These are phyloP conservation scores for Limnephilus rhombicus DNA, from an alignment of 2,888 invertebrate species.

Conservation along the genomic window DNA sequence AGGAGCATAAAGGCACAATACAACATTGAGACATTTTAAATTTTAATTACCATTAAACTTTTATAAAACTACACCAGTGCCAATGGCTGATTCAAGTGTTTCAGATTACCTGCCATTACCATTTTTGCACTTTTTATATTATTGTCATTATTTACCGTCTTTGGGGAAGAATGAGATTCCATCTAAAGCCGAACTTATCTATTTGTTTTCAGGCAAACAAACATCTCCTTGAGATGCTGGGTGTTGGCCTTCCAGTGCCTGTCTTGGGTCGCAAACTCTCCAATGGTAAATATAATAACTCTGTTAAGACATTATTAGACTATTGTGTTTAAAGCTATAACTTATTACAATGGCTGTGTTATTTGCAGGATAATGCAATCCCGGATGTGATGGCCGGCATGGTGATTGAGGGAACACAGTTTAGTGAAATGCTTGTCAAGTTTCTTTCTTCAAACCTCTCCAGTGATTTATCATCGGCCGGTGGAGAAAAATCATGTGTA, in stretches of 20 bases:
- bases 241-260: slow-evolving; percentile 87
- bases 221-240: slow-evolving; percentile 85
- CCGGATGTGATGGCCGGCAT: slow-evolving; percentile 60
- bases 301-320: not conserved
- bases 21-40: too few species aligned
- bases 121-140: too few species aligned
- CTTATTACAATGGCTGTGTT: not conserved
- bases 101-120: too few species aligned
- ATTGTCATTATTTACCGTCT: too few species aligned
- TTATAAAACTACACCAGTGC: too few species aligned
- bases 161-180: not conserved
- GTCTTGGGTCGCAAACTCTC: slow-evolving; percentile 84
- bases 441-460: slow-evolving; percentile 63
- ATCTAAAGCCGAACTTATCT: not conserved
- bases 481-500: slow-evolving; percentile 62
- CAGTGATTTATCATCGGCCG: slow-evolving; percentile 55
- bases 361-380: slow-evolving; percentile 55
- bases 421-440: slow-evolving; percentile 63
- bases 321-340: not conserved
- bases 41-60: too few species aligned
- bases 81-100: too few species aligned
- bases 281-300: slow-evolving; percentile 66
- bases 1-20: too few species aligned
- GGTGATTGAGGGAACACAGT: slow-evolving; percentile 61
- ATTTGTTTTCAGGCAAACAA: slow-evolving; percentile 74